Conservation (phyloP, 2,797 vertebrate genomes). For the Macropodus opercularis region DNA sequence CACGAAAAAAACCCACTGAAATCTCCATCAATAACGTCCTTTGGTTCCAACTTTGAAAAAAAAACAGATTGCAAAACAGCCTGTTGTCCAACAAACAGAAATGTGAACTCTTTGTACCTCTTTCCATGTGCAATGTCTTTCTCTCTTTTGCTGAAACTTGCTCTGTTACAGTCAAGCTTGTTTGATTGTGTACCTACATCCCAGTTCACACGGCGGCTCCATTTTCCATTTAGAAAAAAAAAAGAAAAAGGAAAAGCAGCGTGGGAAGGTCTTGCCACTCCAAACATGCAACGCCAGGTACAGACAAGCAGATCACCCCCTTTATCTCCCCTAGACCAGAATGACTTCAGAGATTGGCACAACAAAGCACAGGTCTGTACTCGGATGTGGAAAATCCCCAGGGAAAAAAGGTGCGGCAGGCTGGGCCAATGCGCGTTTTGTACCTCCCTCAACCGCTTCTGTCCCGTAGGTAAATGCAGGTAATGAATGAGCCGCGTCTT, state of each 20-base stretch:
- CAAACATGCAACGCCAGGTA: slow-evolving; percentile 48
- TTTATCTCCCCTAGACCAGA: slow-evolving; percentile 46
- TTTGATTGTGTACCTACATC: slow-evolving; percentile 24
- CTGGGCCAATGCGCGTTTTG: slow-evolving; percentile 51
- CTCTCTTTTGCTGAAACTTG: slow-evolving; percentile 30
- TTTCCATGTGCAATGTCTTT: slow-evolving; percentile 12
- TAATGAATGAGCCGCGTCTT: slow-evolving; percentile 47
- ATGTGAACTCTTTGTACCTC: slow-evolving; percentile 37
- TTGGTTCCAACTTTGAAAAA: slow-evolving; percentile 5
- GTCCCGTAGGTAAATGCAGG: slow-evolving; percentile 56
- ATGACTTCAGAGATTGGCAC: slow-evolving; percentile 44
- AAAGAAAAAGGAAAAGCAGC: slow-evolving; percentile 42
- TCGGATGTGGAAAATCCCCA: slow-evolving; percentile 55
- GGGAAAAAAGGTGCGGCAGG: slow-evolving; percentile 50
- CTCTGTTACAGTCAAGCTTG: slow-evolving; percentile 35
- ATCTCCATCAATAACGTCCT: slow-evolving; percentile 8
- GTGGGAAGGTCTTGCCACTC: slow-evolving; percentile 50
- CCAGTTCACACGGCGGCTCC: slow-evolving; percentile 25
- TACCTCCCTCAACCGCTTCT: slow-evolving; percentile 44
- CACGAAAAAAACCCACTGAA: no score
- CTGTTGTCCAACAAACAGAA: slow-evolving; percentile 16
- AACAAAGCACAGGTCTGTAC: slow-evolving; percentile 56
- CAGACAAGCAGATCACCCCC: slow-evolving; percentile 26
- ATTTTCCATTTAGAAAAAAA: slow-evolving; percentile 23
- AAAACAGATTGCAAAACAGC: slow-evolving; percentile 1